phyloP scores from a whole-genome alignment of 2,797 vertebrate species.

The Scolopax rusticola region DNA sequence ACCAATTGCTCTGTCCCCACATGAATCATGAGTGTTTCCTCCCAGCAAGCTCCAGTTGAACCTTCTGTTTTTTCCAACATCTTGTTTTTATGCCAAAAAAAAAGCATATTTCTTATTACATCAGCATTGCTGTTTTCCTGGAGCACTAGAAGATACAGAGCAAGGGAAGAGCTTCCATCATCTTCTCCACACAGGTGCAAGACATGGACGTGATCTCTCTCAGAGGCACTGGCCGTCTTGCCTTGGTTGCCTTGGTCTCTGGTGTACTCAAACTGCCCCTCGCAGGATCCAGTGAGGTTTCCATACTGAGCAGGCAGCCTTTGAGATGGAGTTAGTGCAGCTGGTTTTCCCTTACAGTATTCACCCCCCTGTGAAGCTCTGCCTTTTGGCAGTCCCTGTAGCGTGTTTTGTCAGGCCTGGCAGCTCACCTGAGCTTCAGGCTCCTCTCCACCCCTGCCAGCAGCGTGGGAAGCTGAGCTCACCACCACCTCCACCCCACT shows the following conservation, averaged over 20 bases:
- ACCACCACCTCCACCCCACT: accelerated
- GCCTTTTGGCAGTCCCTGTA: not conserved
- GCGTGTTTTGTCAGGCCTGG: not conserved
- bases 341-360: not conserved
- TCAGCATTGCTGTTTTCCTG: not conserved
- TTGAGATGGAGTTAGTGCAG: not conserved
- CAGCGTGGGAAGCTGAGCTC: not conserved
- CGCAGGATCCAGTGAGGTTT: accelerated
- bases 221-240: not conserved
- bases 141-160: not conserved
- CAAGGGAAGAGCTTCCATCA: not conserved
- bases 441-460: not conserved
- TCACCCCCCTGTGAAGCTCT: not conserved
- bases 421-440: not conserved
- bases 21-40: not conserved
- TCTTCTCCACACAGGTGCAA: not conserved
- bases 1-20: not conserved
- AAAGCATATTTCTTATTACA: not conserved
- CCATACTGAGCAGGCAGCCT: not conserved
- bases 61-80: accelerated
- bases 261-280: not conserved
- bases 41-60: not conserved
- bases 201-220: not conserved
- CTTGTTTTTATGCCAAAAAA: not conserved
- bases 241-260: not conserved